Evolutionary conservation across 2,113 vertebrate genomes (phyloP).

Genomic region (Myrmecophaga tridactyla): DNA sequence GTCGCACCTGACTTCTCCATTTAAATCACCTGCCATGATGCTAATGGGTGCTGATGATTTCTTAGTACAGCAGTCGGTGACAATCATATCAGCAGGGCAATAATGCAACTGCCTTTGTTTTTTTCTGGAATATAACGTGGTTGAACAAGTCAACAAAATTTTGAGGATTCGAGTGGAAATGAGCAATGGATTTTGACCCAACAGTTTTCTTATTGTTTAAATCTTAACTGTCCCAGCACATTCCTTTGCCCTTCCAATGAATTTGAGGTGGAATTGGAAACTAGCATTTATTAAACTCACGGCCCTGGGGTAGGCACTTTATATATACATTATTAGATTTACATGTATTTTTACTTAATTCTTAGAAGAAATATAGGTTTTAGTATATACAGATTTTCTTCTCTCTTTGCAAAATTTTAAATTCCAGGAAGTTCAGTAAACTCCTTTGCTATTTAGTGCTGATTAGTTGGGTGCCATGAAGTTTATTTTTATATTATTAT

Average conservation of each 20-base stretch:
- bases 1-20: conserved; percentile 39
- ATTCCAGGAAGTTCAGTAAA: not conserved
- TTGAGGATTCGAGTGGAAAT: not conserved
- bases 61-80: conserved; percentile 36
- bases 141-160: not conserved
- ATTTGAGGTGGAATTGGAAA: not conserved
- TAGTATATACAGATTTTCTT: not conserved
- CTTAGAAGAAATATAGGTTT: conserved; percentile 4
- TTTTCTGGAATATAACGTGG: conserved; percentile 30
- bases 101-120: not conserved
- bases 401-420: not conserved
- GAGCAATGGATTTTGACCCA: not conserved
- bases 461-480: not conserved
- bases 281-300: not conserved
- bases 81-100: not conserved
- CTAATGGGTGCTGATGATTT: conserved; percentile 36
- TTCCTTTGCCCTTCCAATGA: not conserved
- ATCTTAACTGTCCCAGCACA: not conserved
- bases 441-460: not conserved
- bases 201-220: not conserved
- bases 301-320: not conserved
- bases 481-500: conserved; percentile 12
- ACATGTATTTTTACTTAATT: conserved; percentile 16
- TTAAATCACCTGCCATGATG: conserved; percentile 19
- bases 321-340: not conserved